These are phyloP conservation scores for Petrocephalus microphthalmus DNA, from an alignment of 2,113 vertebrate genomes.

Conservation along the genomic window DNA sequence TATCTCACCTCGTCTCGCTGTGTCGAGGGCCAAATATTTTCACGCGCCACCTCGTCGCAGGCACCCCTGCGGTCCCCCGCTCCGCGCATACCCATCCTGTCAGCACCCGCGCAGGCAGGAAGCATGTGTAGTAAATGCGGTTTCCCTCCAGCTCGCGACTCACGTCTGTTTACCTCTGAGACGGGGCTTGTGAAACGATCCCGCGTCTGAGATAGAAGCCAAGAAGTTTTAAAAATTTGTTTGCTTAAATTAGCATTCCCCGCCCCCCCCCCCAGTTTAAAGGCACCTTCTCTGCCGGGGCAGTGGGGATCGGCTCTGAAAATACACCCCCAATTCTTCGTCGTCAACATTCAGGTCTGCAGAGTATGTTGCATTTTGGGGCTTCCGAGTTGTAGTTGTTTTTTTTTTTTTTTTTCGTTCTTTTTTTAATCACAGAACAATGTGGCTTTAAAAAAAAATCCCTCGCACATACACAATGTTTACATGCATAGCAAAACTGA, in stretches of 20 bases:
- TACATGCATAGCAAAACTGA: neutral
- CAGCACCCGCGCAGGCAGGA: conserved; percentile 53
- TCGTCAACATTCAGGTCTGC: neutral
- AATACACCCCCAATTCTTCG: neutral
- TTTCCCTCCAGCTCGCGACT: conserved; percentile 50
- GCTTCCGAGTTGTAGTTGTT: neutral
- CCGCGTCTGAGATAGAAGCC: neutral
- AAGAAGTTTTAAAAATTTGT: neutral
- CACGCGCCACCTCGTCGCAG: neutral
- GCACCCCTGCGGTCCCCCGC: neutral
- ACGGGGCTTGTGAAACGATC: conserved; percentile 26
- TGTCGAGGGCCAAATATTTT: neutral
- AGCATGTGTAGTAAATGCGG: conserved; percentile 64
- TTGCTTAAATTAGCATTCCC: conserved; percentile 7
- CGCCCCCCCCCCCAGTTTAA: neutral
- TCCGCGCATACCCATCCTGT: conserved; percentile 17
- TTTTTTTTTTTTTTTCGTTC: neutral
- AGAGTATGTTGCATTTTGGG: neutral
- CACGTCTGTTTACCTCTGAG: conserved; percentile 48
- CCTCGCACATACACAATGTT: neutral
- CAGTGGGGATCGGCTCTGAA: neutral
- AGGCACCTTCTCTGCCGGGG: neutral
- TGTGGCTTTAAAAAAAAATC: neutral
- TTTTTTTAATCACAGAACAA: neutral
- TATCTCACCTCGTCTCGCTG: neutral